Conservation (phyloP, 2,113 vertebrate species). For the Ptyas mucosa region DNA sequence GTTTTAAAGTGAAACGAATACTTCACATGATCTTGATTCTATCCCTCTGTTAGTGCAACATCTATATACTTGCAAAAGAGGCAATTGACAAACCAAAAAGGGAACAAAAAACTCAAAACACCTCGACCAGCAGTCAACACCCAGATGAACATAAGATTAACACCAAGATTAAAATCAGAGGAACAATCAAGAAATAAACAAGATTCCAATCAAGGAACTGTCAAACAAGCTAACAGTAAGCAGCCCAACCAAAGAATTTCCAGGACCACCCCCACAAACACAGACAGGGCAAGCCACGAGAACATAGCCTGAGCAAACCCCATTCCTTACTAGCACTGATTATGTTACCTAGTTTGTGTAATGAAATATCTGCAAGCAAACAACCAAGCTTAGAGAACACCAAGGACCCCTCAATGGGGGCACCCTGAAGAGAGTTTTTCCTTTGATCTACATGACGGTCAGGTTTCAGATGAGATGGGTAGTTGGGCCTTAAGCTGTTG, state of each 20-base stretch:
- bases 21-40: background rate
- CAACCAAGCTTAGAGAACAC: too few relatives aligned
- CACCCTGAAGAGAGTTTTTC: background rate
- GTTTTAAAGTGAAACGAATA: background rate
- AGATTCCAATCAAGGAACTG: background rate
- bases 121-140: background rate
- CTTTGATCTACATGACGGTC: background rate
- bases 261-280: background rate
- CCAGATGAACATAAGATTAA: background rate
- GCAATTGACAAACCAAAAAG: too few relatives aligned
- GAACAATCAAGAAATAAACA: background rate
- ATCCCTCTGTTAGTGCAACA: background rate
- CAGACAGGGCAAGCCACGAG: background rate
- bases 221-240: background rate
- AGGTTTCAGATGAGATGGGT: background rate
- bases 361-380: too few relatives aligned
- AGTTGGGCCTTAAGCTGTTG: background rate
- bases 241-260: background rate
- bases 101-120: background rate
- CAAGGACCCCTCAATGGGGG: too few relatives aligned
- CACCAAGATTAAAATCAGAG: background rate
- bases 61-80: background rate
- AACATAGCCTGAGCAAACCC: background rate
- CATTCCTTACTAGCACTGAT: too few relatives aligned
- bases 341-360: too few relatives aligned